Conservation (phyloP, 2,113 vertebrate genomes). For the Dasyurus viverrinus region DNA sequence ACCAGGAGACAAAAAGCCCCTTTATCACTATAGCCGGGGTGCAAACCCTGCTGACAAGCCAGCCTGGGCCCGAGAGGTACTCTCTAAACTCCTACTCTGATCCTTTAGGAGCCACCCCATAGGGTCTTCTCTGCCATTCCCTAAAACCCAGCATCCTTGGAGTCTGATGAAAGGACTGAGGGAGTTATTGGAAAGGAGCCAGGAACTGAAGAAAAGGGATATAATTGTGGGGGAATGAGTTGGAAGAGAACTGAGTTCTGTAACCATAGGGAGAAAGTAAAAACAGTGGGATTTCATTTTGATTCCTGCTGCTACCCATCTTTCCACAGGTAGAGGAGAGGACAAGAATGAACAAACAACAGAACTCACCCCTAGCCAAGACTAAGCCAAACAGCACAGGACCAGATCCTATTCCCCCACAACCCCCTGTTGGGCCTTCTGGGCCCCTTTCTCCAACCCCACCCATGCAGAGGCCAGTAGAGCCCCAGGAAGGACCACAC, state of each 20-base stretch:
- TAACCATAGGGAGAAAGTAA: neutral
- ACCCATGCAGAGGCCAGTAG: constrained; percentile 94
- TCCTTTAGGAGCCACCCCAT: neutral
- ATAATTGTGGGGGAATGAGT: neutral
- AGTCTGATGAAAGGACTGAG: neutral
- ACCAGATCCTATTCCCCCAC: constrained; percentile 87
- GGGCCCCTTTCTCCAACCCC: constrained; percentile 89
- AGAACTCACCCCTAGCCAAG: constrained; percentile 87
- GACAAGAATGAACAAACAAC: constrained; percentile 92
- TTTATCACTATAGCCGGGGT: constrained; percentile 93
- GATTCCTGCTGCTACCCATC: rapidly evolving
- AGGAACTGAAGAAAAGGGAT: neutral
- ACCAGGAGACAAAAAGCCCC: constrained; percentile 87
- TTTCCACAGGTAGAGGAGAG: constrained; percentile 90
- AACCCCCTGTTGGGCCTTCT: constrained; percentile 85
- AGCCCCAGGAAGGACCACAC: constrained; percentile 93
- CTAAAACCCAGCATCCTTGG: neutral
- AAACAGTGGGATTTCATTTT: neutral
- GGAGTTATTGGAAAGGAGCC: rapidly evolving
- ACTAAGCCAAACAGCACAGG: constrained; percentile 89
- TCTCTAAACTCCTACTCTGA: neutral
- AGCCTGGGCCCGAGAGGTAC: constrained; percentile 93
- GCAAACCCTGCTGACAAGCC: constrained; percentile 91
- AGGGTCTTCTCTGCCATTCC: neutral
- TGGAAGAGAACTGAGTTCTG: neutral